Conservation (phyloP, 2,113 vertebrate species). For the Dolichallabes microphthalmus region DNA sequence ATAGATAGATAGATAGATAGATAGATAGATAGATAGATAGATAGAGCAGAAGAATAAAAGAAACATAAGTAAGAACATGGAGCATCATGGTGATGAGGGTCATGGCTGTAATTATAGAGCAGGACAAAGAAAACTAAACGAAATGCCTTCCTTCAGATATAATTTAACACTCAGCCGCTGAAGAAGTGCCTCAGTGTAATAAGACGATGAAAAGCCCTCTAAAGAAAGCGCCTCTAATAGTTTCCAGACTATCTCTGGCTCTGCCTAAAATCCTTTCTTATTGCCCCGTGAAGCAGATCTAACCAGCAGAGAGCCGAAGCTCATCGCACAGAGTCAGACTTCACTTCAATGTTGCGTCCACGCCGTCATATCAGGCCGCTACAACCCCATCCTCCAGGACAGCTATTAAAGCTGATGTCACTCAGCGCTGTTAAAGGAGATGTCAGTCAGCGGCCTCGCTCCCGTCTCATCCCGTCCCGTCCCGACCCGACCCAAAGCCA, state of each 20-base stretch:
- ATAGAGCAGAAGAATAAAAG: background rate
- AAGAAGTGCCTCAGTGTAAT: slow-evolving; percentile 15
- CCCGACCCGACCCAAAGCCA: slow-evolving; percentile 77
- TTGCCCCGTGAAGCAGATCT: slow-evolving; percentile 19
- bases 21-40: background rate
- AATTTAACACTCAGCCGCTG: slow-evolving; percentile 5
- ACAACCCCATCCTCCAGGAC: slow-evolving; percentile 18
- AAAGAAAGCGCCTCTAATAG: slow-evolving; percentile 29
- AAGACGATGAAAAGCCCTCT: slow-evolving; percentile 56
- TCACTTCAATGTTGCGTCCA: slow-evolving; percentile 31
- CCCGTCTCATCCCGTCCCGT: slow-evolving; percentile 72
- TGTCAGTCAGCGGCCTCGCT: slow-evolving; percentile 68
- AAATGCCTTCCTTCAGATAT: slow-evolving; percentile 4
- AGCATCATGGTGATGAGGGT: slow-evolving; percentile 5
- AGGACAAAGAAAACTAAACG: slow-evolving; percentile 17
- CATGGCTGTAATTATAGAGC: slow-evolving; percentile 7
- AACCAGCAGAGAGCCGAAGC: slow-evolving; percentile 1
- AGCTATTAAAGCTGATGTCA: slow-evolving; percentile 51
- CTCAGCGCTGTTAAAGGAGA: slow-evolving; percentile 58
- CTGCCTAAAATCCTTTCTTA: slow-evolving; percentile 22
- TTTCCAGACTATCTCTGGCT: slow-evolving; percentile 28
- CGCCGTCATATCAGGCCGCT: slow-evolving; percentile 28
- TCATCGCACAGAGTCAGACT: slow-evolving; percentile 30
- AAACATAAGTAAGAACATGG: background rate
- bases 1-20: background rate